phyloP scores from a whole-genome alignment of 2,797 vertebrate species.

The Neostethus bicornis region DNA sequence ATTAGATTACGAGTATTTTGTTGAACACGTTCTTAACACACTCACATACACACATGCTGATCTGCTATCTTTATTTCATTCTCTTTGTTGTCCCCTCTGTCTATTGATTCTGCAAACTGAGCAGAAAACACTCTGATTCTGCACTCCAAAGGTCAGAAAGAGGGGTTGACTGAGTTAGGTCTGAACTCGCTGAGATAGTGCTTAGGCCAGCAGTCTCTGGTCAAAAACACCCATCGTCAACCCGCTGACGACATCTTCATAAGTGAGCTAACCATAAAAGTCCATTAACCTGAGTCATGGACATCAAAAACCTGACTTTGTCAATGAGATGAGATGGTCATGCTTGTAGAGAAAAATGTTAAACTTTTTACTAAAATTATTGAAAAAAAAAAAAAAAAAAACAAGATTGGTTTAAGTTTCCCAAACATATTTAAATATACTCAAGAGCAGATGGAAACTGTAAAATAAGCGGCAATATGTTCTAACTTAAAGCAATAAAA shows the following conservation, averaged over 20 bases:
- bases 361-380: no score
- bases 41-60: conserved; percentile 27
- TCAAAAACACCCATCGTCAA: conserved; percentile 8
- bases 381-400: no score
- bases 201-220: conserved; percentile 39
- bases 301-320: background rate
- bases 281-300: background rate
- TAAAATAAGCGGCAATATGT: background rate
- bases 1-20: conserved; percentile 26
- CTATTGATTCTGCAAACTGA: conserved; percentile 65
- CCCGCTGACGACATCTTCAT: background rate
- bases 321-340: no score
- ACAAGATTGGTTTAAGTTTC: no score
- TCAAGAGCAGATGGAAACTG: background rate
- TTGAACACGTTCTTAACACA: background rate
- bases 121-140: conserved; percentile 64
- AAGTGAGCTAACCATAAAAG: background rate
- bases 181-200: conserved; percentile 42
- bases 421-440: background rate
- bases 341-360: no score
- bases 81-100: conserved; percentile 37
- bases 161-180: conserved; percentile 55
- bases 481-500: background rate
- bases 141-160: conserved; percentile 67
- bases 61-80: conserved; percentile 47